Percentiles rank a stretch among this genome's conserved stretches.
phyloP scores from a whole-genome alignment of 2,797 vertebrate species.

The Garrulus glandarius region DNA sequence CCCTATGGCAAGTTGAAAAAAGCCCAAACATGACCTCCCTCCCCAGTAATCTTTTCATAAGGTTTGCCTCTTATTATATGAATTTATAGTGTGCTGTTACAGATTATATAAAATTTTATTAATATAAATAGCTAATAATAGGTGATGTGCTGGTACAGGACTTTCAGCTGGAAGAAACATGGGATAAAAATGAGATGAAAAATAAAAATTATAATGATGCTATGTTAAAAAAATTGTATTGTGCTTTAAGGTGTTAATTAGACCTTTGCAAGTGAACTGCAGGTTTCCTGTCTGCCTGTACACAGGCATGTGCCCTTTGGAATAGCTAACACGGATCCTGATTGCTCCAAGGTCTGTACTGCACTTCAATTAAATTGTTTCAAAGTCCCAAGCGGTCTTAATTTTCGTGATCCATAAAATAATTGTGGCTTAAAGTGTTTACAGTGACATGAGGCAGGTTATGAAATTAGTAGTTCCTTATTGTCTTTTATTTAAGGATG shows the following conservation, averaged over 20 bases:
- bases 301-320: not conserved
- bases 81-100: not conserved
- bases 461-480: not conserved
- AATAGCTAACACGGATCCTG: not conserved
- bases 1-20: not conserved
- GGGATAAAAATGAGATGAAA: not conserved
- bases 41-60: not conserved
- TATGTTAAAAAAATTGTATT: not conserved
- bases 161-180: not conserved
- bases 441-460: not conserved
- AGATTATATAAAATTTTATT: not conserved
- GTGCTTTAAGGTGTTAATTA: not conserved
- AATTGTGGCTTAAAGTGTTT: not conserved
- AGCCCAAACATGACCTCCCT: accelerated
- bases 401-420: not conserved
- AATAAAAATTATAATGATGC: not conserved
- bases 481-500: not conserved
- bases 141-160: not conserved
- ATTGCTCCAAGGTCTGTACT: not conserved
- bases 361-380: not conserved
- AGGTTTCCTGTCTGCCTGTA: not conserved
- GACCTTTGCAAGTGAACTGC: not conserved
- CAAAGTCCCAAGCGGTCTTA: not conserved
- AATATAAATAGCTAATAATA: not conserved
- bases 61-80: not conserved